Evolutionary conservation across 2,888 invertebrate species (phyloP).

Genomic region (Julus scanicus): DNA sequence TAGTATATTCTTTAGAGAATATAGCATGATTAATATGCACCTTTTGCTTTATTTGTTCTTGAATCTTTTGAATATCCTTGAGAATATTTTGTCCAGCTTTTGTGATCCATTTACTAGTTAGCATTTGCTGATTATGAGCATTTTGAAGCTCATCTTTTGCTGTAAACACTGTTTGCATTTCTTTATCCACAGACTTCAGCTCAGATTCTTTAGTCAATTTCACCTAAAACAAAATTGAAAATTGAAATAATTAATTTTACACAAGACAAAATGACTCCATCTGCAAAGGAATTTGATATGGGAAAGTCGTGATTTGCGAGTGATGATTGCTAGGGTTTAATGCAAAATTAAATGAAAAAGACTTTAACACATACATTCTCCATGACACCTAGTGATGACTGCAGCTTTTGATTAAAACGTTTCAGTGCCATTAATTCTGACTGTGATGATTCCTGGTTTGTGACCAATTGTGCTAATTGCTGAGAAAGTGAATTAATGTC

Average conservation of each 20-base stretch:
- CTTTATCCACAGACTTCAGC: neutral
- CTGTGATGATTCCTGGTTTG: constrained; percentile 15
- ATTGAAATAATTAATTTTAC: constrained; percentile 32
- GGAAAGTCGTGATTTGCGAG: no score
- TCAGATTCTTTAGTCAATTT: constrained; percentile 45
- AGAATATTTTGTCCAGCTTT: constrained; percentile 31
- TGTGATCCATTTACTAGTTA: constrained; percentile 30
- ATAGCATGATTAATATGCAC: neutral
- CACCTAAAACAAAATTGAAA: neutral
- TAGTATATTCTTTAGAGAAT: neutral
- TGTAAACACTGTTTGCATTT: constrained; percentile 1
- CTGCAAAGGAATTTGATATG: no score
- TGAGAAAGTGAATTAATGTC: constrained; percentile 20
- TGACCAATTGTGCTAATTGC: neutral
- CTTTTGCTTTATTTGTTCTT: constrained; percentile 34
- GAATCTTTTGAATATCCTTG: constrained; percentile 48
- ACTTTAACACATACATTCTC: neutral
- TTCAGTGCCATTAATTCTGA: constrained; percentile 37
- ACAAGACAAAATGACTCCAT: no score
- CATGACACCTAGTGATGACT: neutral
- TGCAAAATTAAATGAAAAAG: neutral
- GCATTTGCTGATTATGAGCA: constrained; percentile 20
- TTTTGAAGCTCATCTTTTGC: neutral
- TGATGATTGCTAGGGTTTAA: no score
- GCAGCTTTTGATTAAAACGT: neutral